Base-by-base conservation (phyloP, 2,888 invertebrate genomes). In the Papilio elwesi region DNA sequence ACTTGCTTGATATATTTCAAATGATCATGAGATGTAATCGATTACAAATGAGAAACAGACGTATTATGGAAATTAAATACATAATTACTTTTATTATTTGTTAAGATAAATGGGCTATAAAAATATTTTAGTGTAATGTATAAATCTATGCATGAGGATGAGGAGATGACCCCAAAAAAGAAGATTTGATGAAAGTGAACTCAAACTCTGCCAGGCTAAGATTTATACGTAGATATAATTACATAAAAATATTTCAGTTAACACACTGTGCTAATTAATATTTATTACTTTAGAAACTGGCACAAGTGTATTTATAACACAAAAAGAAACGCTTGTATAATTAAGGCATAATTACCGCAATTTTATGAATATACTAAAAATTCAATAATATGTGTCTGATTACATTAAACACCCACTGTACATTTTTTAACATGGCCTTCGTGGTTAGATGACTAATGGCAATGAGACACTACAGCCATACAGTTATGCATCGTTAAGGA, bases 401-500 rank as follows among this genome's bases (percentile, higher is more conserved):
- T 49, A 49, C 12, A 57, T 49, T 68, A 59, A 59, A 59, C 38
- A 57, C 57, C 57, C 68, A 53, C 55, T 16, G 15, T 47, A 68
- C 55, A 6, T 38, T 53, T 53, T 48, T 43, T 48, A 36, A 67
- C 1, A 49, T 15, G 68, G 53, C 68, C 68, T 68, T 48, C 36
- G 10, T 26, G 15, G 48, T 66, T 52, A 52, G 62, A 68, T 68
- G 71, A 55, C 63, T 16, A 68, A 63, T 68, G 48, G 38, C 12
- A 15, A 47, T 57, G 10, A 51, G 51, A 66, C n/a, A n/a, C n/a
- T 51, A 71, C 53, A 63, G 15, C 36, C 38, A 10, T 11, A 53
- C 53, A n/a, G 38, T 69, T 72, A 68, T 68, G 48, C 63, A 68
- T 68, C 62, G 49, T 68, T 68, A 73, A 68, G 55, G 49, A 73